Conservation (phyloP, 64 coral and sea anemone genomes). For the Dendronephthya gigantea region DNA sequence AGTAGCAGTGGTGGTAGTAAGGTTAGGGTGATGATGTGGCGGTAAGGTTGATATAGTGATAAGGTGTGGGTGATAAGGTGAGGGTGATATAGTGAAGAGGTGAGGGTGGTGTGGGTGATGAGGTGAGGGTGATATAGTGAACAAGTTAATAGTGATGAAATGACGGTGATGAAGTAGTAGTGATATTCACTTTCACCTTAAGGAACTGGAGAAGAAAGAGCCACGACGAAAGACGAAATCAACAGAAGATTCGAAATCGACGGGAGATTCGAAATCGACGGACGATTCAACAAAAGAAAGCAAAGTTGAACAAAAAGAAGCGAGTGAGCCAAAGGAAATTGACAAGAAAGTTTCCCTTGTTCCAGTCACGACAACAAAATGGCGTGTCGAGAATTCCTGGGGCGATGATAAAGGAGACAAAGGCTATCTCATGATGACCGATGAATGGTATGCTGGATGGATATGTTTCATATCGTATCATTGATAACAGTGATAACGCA, state of each 20-base stretch:
- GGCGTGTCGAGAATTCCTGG: constrained; percentile 98
- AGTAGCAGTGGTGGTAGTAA: too few relatives aligned
- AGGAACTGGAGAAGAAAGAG: constrained; percentile 10
- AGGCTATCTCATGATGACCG: constrained; percentile 83
- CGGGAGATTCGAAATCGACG: background rate
- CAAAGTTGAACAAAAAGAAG: background rate
- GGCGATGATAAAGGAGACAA: constrained; percentile 86
- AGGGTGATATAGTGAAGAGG: too few relatives aligned
- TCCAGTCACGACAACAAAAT: constrained; percentile 63
- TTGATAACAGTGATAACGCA: too few relatives aligned
- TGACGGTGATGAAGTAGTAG: background rate
- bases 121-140: too few relatives aligned
- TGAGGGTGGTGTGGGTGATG: too few relatives aligned
- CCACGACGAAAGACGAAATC: background rate
- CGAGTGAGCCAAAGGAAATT: background rate
- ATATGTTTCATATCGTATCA: too few relatives aligned
- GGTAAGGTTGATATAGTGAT: too few relatives aligned
- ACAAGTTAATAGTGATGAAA: too few relatives aligned
- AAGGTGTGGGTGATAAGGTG: too few relatives aligned
- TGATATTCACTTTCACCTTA: background rate
- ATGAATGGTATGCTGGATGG: constrained; percentile 39
- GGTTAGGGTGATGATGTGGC: too few relatives aligned
- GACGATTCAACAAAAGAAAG: background rate
- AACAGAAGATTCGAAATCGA: too few relatives aligned
- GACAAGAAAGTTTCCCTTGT: background rate